Percentiles rank a stretch among this genome's conserved stretches.
These are phyloP conservation scores for Elanoides forficatus DNA, from an alignment of 2,113 vertebrate genomes.

Conservation along the genomic window DNA sequence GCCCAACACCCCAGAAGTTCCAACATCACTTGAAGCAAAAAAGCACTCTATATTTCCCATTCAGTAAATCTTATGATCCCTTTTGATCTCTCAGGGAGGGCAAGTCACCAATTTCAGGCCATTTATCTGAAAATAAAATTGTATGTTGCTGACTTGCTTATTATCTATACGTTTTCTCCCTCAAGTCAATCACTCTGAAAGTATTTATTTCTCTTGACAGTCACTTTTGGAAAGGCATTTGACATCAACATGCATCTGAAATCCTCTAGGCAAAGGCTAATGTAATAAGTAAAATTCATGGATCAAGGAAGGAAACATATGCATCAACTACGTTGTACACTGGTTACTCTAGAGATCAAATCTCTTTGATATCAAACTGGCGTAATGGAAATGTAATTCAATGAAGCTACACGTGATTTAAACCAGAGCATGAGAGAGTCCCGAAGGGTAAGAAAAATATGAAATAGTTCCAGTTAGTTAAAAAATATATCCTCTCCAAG, in stretches of 20 bases:
- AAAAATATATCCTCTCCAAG: neutral
- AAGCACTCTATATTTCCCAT: neutral
- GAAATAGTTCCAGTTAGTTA: neutral
- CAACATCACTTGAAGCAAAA: neutral
- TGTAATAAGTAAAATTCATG: neutral
- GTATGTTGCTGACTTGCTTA: neutral
- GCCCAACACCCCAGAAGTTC: neutral
- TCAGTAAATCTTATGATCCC: neutral
- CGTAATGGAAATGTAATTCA: neutral
- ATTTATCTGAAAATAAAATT: conserved; percentile 27
- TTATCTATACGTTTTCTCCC: neutral
- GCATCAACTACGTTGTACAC: neutral
- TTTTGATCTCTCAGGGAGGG: neutral
- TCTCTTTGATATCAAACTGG: neutral
- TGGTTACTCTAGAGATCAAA: neutral
- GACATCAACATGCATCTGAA: neutral
- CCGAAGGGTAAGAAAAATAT: neutral
- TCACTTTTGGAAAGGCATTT: neutral
- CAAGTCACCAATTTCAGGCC: neutral
- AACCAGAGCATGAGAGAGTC: neutral
- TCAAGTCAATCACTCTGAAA: neutral
- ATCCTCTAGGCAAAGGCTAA: conserved; percentile 1
- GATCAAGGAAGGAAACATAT: neutral
- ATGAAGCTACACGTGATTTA: neutral
- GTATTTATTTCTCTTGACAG: conserved; percentile 7